These are phyloP conservation scores for Machaerirhynchus nigripectus DNA, from an alignment of 2,113 vertebrate species.

Conservation along the genomic window DNA sequence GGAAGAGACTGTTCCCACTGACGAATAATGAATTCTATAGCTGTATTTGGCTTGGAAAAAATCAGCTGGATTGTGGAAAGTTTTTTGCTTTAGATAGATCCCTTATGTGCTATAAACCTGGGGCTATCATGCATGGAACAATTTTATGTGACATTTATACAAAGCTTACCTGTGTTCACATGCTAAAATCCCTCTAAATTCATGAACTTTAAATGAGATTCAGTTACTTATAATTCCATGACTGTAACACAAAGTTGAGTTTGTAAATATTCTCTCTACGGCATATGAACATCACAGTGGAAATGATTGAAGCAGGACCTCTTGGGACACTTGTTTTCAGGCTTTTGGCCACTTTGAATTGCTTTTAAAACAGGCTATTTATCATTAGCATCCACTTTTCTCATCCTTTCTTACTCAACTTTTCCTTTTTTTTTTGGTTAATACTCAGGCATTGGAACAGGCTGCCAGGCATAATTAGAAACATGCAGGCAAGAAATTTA, in stretches of 20 bases:
- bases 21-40: neutral
- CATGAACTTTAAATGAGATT: neutral
- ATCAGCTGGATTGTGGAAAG: neutral
- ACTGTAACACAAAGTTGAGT: neutral
- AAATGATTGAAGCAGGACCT: neutral
- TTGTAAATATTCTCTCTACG: neutral
- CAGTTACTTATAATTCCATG: neutral
- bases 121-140: neutral
- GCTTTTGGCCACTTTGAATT: neutral
- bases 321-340: neutral
- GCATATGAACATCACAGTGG: neutral
- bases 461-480: neutral
- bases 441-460: neutral
- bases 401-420: neutral
- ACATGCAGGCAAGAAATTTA: neutral
- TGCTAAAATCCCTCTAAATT: neutral
- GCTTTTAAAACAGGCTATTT: neutral
- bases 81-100: neutral
- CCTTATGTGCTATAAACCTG: neutral
- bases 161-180: neutral
- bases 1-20: neutral
- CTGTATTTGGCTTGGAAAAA: neutral
- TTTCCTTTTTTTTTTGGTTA: neutral
- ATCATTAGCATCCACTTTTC: neutral
- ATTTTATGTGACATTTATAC: neutral